phyloP scores from a whole-genome alignment of 2,888 invertebrate species.

The Leptinotarsa haldemani region DNA sequence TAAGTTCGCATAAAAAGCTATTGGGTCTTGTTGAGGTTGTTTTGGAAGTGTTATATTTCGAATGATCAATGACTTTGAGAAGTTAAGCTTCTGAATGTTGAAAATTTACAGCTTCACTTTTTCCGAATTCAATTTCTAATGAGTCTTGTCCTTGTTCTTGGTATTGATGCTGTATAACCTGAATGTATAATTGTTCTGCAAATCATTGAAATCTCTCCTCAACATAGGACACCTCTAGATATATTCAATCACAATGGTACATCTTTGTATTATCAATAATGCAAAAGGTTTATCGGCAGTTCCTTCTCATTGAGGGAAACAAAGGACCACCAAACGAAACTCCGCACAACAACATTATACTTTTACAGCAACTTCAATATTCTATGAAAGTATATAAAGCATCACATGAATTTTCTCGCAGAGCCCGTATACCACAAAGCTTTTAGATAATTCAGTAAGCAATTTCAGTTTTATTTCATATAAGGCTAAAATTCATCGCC shows the following conservation, averaged over 20 bases:
- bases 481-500: slow-evolving; percentile 37
- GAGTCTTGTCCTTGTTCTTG: too few relatives aligned
- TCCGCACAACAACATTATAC: slow-evolving; percentile 18
- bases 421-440: slow-evolving; percentile 48
- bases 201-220: too few relatives aligned
- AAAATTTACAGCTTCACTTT: too few relatives aligned
- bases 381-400: slow-evolving; percentile 35
- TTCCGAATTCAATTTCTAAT: too few relatives aligned
- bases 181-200: too few relatives aligned
- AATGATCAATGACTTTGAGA: too few relatives aligned
- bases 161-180: too few relatives aligned
- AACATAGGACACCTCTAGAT: too few relatives aligned
- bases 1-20: too few relatives aligned
- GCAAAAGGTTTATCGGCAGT: background rate
- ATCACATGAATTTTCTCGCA: slow-evolving; percentile 31
- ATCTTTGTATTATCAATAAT: background rate
- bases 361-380: slow-evolving; percentile 32
- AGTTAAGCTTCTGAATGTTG: too few relatives aligned
- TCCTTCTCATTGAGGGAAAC: background rate
- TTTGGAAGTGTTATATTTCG: too few relatives aligned
- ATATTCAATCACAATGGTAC: background rate
- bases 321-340: slow-evolving; percentile 2
- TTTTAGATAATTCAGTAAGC: slow-evolving; percentile 50
- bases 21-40: too few relatives aligned
- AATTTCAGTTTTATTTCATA: slow-evolving; percentile 49